A percentile compares a stretch with the other conserved stretches of the same genome.
These are phyloP conservation scores for Daphoenositta chrysoptera DNA, from an alignment of 2,113 vertebrate species.

Conservation along the genomic window DNA sequence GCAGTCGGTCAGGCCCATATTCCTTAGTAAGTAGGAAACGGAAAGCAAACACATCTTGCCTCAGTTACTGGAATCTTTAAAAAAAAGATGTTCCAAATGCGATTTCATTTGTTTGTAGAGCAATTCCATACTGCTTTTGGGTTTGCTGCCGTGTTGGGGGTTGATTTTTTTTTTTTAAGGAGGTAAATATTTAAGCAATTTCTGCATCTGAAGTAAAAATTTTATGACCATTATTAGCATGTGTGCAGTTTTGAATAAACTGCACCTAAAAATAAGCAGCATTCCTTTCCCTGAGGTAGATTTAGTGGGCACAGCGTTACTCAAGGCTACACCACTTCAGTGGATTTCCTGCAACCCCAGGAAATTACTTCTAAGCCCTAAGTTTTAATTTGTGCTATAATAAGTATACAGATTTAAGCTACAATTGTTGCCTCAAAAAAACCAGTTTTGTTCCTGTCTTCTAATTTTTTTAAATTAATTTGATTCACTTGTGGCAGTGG, in stretches of 20 bases:
- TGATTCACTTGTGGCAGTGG: neutral
- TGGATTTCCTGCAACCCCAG: neutral
- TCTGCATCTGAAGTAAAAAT: neutral
- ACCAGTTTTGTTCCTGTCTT: neutral
- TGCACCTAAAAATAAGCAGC: neutral
- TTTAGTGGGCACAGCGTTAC: neutral
- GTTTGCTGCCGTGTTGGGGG: neutral
- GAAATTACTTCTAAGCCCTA: neutral
- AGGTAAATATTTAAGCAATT: constrained; percentile 27
- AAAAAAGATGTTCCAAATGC: neutral
- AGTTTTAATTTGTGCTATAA: neutral
- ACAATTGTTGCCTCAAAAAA: neutral
- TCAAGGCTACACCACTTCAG: neutral
- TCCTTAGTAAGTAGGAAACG: neutral
- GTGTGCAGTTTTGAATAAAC: neutral
- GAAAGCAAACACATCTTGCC: neutral
- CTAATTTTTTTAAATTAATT: neutral
- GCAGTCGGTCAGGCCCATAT: neutral
- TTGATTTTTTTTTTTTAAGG: neutral
- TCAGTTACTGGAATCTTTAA: neutral
- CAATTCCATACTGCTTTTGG: neutral
- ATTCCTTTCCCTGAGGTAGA: neutral
- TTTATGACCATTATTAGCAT: neutral
- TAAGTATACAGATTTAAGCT: neutral
- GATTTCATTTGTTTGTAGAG: neutral